A percentile compares a stretch with the other conserved stretches of the same genome.
phyloP scores from a whole-genome alignment of 2,888 invertebrate genomes.

The Caenorhabditis parvicauda region DNA sequence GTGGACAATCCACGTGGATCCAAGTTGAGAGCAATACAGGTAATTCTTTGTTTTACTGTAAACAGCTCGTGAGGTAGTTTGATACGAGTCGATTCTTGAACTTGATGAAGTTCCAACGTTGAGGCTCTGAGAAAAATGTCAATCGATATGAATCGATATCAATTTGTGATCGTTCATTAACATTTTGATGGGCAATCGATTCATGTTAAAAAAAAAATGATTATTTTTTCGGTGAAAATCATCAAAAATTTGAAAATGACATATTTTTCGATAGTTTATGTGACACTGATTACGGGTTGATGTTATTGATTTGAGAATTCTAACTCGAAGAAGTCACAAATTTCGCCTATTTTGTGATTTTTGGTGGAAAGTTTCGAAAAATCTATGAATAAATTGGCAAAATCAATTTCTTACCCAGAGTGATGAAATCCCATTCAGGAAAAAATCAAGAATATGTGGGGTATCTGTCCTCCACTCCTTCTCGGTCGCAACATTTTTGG shows the following conservation, averaged over 20 bases:
- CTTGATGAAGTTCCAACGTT: too few species aligned
- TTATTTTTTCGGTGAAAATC: too few species aligned
- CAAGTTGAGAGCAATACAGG: constrained; percentile 36
- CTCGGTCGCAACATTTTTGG: constrained; percentile 80
- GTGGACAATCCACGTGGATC: constrained; percentile 45
- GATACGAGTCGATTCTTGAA: too few species aligned
- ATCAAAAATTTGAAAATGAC: too few species aligned
- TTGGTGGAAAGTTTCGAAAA: background rate
- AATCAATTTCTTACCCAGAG: too few species aligned
- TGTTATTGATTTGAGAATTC: background rate
- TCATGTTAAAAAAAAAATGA: too few species aligned
- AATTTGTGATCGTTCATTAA: too few species aligned
- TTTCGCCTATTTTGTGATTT: background rate
- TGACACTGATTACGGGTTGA: background rate
- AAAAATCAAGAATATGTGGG: constrained; percentile 53
- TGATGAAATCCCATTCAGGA: constrained; percentile 16
- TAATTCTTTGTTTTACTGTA: too few species aligned
- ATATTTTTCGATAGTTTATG: background rate
- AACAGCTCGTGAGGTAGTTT: too few species aligned
- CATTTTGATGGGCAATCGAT: too few species aligned
- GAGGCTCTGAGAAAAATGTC: background rate
- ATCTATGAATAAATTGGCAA: too few species aligned
- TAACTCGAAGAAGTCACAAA: background rate
- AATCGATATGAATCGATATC: too few species aligned
- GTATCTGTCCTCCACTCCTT: constrained; percentile 65